Evolutionary conservation across 2,113 vertebrate species (phyloP), one percentile per base, ranked within the genome.

Genomic region (Cygnus atratus): DNA sequence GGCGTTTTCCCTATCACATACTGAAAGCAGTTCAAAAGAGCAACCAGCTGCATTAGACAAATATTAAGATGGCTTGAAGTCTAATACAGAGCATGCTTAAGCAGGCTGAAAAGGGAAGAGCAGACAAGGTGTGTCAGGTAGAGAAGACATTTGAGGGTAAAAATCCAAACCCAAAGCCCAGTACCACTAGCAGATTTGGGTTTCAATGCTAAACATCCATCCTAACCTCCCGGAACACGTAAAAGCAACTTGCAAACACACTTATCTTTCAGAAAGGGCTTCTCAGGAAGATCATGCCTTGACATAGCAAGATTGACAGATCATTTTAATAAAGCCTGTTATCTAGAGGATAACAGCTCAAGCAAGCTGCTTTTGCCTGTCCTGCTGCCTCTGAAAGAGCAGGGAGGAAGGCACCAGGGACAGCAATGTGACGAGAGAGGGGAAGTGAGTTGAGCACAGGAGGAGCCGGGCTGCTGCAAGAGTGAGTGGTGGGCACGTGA

Each of bases 401-500:
- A 0, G 10, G 35, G 21, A 17, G 24, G 48, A 44, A 0, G 1
- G 35, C 35, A 19, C 12, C 10, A 12, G 46, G 48, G 20, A 62
- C 25, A 37, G 18, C n/a, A 50, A 1, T 0, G 7, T 0, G 2
- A 10, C 11, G 10, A 35, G 26, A 73, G 43, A 28, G 15, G 26
- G 17, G 33, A 35, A 66, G 44, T 4, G 4, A 24, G 46, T 46
- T 5, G 20, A 46, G 33, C 39, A 29, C 0, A 0, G 67, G 14
- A 66, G 39, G 13, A 84, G 28, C 26, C 2, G 2, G 24, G 46
- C 28, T 35, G 46, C 44, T 61, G 35, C 19, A n/a, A 48, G 15
- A 18, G 33, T 1, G 1, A 63, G 26, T 0, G 2, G 25, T 22
- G 35, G 48, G 11, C 1, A 0, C 1, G 0, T 55, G 48, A 59